Evolutionary conservation across 1,140 invertebrate species (phyloP).

Genomic region (Drosophila fuyamai): DNA sequence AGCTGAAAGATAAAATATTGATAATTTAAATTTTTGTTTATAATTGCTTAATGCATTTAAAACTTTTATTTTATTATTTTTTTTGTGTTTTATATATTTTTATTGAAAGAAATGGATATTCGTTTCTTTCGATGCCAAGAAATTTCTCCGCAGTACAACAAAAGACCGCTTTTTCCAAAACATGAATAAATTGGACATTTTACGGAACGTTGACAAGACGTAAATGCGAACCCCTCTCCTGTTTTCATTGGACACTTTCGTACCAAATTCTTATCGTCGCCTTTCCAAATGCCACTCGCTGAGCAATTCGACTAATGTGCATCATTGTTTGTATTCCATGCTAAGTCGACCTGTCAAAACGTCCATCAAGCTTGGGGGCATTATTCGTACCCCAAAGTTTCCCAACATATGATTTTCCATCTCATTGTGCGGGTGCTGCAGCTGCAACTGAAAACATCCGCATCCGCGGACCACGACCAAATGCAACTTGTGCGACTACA

Average conservation of each 20-base stretch:
- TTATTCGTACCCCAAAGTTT: slow-evolving; percentile 18
- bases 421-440: slow-evolving; percentile 43
- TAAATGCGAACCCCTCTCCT: slow-evolving; percentile 4
- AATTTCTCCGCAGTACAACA: not conserved
- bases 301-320: slow-evolving; percentile 36
- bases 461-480: slow-evolving; percentile 23
- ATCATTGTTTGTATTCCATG: slow-evolving; percentile 48
- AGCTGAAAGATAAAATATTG: too few relatives aligned
- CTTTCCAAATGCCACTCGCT: slow-evolving; percentile 39
- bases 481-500: slow-evolving; percentile 1
- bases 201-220: slow-evolving; percentile 23
- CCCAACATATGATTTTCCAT: slow-evolving; percentile 34
- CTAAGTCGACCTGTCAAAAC: slow-evolving; percentile 49
- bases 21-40: not conserved
- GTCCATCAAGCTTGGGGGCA: slow-evolving; percentile 40
- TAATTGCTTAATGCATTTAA: not conserved
- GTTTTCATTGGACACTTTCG: slow-evolving; percentile 27
- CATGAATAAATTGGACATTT: slow-evolving; percentile 28
- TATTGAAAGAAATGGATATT: too few relatives aligned
- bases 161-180: not conserved
- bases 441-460: slow-evolving; percentile 45
- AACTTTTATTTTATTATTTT: too few relatives aligned
- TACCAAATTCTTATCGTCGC: slow-evolving; percentile 24
- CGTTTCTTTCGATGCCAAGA: not conserved
- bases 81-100: not conserved